Evolutionary conservation across 2,113 vertebrate species (phyloP), one percentile per base, ranked within the genome.

Genomic region (Rallus limicola): DNA sequence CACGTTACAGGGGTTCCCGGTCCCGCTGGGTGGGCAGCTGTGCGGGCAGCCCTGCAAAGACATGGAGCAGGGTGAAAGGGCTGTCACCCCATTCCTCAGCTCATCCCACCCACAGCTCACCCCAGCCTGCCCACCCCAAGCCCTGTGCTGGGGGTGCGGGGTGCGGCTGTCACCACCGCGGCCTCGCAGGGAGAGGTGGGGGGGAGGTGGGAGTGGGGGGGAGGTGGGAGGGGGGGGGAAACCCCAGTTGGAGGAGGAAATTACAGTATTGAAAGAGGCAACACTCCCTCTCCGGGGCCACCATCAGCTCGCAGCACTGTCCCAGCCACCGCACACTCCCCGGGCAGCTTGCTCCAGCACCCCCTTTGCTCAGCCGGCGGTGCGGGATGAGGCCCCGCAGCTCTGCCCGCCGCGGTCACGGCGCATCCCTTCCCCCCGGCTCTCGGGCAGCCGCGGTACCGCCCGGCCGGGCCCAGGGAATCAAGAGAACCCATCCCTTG

Each of bases 1-100:
- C 38, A 0, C 1, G 1, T 24, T 60, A 44, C 8, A 0, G 5
- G 1, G n/a, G 24, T 13, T 4, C 52, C 46, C 1, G 5, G 55
- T 1, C 33, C 63, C 10, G 46, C 76, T 5, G 31, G 81, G 70
- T 2, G 3, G 58, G 82, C 34, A 71, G n/a, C 36, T 1, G 4
- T 13, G 34, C 19, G 3, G 38, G 16, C 5, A 12, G 50, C 21
- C 26, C 20, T 6, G 65, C 58, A 5, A 28, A 10, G 68, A 55
- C 81, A 3, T 24, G 1, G 29, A 29, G 46, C 1, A 3, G 44
- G 16, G 56, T 2, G 15, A 70, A 2, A 17, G 2, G 1, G 46
- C 14, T 38, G 79, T 42, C 71, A 40, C 58, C 74, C 55, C 0
- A 0, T 1, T 13, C 58, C 78, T 16, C 55, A 1, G 13, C 18